Base-by-base conservation (phyloP, 2,888 invertebrate genomes). In the Spisula solida region DNA sequence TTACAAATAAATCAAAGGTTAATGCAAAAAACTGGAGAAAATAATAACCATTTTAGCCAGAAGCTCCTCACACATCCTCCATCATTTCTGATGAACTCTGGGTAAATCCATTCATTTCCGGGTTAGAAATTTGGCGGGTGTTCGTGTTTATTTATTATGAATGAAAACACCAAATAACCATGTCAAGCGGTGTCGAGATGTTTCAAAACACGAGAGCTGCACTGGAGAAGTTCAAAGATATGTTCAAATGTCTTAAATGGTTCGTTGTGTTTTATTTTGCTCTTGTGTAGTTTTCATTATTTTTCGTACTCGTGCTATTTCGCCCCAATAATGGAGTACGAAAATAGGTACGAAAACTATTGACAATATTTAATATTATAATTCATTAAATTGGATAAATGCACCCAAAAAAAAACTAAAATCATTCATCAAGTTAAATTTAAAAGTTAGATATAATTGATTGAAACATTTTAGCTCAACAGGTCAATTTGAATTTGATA, bases 41-140 rank as follows among this genome's bases (percentile, higher is more conserved):
- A 31, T 75, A 31, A 75, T 75, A 75, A 75, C 20, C 75, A 75
- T 31, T 75, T 75, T 31, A 31, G 34, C 75, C 16, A 34, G 75
- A 31, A 75, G 25, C 75, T 75, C 31, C 60, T 82, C 84, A 81
- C 86, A 79, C 75, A 87, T 55, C 87, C 86, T 87, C 90, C 92
- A 92, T 91, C 84, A 82, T 90, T 86, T 82, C 82, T 84, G 88
- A 56, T 81, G 93, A 78, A 91, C 85, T 83, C 47, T 92, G 92
- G 93, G 93, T 81, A 87, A 87, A 66, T 48, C 20, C 75, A 81
- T 29, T 90, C 81, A 92, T 86, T 90, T 92, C 90, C 90, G 92
- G 87, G 88, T 79, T 56, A 41, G 20, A 25, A 80, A 48, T 34
- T 29, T 81, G 66, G 75, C 75, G 75, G 75, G 75, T 75, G 75